A percentile compares a stretch with the other conserved stretches of the same genome.
Evolutionary conservation across 2,113 vertebrate species (phyloP).

Genomic region (Pelecanoides urinatrix): DNA sequence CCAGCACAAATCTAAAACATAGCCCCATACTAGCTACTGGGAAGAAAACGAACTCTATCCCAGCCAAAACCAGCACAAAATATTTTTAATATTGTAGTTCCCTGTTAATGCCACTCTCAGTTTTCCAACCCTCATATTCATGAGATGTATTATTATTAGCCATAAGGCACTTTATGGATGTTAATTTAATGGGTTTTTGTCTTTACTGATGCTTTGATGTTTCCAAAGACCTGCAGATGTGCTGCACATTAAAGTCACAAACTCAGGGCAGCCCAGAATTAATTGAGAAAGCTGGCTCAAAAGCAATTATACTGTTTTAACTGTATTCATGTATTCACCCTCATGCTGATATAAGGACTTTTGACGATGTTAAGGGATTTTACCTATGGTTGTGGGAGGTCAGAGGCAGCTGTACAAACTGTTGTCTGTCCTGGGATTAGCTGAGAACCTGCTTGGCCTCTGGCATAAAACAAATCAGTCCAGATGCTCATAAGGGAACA

Average conservation of each 20-base stretch:
- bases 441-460: background rate
- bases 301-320: constrained; percentile 59
- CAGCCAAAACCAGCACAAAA: too few species aligned
- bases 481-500: background rate
- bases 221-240: constrained; percentile 71
- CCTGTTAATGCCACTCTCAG: constrained; percentile 28
- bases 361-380: background rate
- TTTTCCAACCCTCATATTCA: constrained; percentile 68
- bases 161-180: constrained; percentile 73
- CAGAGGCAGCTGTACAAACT: background rate
- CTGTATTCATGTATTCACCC: constrained; percentile 69
- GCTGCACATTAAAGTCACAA: constrained; percentile 60
- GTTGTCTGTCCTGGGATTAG: background rate
- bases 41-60: too few species aligned
- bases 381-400: background rate
- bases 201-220: constrained; percentile 75
- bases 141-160: constrained; percentile 71
- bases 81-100: constrained; percentile 36
- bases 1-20: too few species aligned
- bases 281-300: constrained; percentile 74
- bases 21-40: too few species aligned
- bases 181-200: constrained; percentile 75
- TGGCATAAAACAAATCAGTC: background rate
- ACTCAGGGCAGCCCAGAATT: constrained; percentile 68
- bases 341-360: background rate